phyloP scores from a whole-genome alignment of 2,113 vertebrate genomes.

The Ciconia stormi region DNA sequence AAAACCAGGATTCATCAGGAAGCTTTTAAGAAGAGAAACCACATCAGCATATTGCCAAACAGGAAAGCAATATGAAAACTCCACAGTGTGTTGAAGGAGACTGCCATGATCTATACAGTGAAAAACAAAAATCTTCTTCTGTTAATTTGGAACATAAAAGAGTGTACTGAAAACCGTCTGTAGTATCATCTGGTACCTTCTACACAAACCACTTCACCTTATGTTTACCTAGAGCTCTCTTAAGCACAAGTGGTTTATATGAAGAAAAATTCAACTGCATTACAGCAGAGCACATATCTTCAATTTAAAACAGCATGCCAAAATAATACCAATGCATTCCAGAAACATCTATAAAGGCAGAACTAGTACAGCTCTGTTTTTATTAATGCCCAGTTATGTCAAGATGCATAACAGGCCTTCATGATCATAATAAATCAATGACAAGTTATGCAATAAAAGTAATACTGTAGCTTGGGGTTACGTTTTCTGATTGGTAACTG shows the following conservation, averaged over 20 bases:
- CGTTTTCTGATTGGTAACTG: not conserved
- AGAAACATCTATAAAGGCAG: slow-evolving; percentile 30
- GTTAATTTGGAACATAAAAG: not conserved
- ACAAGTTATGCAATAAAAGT: not conserved
- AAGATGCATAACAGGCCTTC: slow-evolving; percentile 11
- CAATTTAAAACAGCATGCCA: not conserved
- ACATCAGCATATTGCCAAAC: slow-evolving; percentile 9
- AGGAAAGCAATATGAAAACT: slow-evolving; percentile 23
- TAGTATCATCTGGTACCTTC: not conserved
- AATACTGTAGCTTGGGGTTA: not conserved
- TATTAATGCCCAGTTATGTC: not conserved
- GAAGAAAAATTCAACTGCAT: not conserved
- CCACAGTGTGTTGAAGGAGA: not conserved
- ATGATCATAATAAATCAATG: not conserved
- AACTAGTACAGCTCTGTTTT: not conserved
- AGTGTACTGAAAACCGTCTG: not conserved
- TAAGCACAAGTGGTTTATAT: not conserved
- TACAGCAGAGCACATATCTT: not conserved
- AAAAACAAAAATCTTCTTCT: not conserved
- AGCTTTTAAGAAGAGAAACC: slow-evolving; percentile 52
- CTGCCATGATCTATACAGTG: not conserved
- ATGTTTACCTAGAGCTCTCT: not conserved
- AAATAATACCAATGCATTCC: not conserved
- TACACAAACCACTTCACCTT: not conserved
- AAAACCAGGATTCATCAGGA: slow-evolving; percentile 21